Percentiles rank a stretch among this genome's conserved stretches.
Conservation (phyloP, 1,140 invertebrate species). For the Hyles vespertilio region DNA sequence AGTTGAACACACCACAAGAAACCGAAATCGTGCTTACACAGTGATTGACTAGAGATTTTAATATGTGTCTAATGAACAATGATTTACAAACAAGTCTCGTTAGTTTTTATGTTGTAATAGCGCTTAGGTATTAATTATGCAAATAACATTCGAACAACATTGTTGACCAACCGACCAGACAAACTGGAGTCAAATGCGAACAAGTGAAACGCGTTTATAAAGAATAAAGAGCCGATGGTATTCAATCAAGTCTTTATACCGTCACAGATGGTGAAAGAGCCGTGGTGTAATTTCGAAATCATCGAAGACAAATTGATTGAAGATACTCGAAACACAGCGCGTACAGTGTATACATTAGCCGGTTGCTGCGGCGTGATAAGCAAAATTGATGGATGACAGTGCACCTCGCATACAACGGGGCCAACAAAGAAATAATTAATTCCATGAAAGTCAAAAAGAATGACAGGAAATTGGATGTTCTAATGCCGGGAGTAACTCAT, state of each 20-base stretch:
- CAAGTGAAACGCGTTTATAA: constrained; percentile 7
- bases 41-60: constrained; percentile 14
- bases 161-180: background rate
- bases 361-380: constrained; percentile 50
- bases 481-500: constrained; percentile 37
- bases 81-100: no score
- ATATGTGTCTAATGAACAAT: no score
- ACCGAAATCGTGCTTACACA: constrained; percentile 25
- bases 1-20: constrained; percentile 24
- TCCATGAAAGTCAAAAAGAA: constrained; percentile 56
- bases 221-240: constrained; percentile 6
- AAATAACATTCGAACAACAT: no score
- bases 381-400: constrained; percentile 63
- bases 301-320: constrained; percentile 59
- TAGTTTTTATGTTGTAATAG: no score
- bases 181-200: constrained; percentile 8
- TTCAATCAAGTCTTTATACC: constrained; percentile 33
- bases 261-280: constrained; percentile 44
- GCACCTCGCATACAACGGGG: constrained; percentile 36
- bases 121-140: no score
- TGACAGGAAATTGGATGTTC: constrained; percentile 15
- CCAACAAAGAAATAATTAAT: constrained; percentile 67
- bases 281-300: constrained; percentile 45
- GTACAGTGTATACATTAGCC: constrained; percentile 29
- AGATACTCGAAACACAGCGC: constrained; percentile 38